These are phyloP conservation scores for Cygnus buccinator DNA, from an alignment of 2,113 vertebrate species.

Conservation along the genomic window DNA sequence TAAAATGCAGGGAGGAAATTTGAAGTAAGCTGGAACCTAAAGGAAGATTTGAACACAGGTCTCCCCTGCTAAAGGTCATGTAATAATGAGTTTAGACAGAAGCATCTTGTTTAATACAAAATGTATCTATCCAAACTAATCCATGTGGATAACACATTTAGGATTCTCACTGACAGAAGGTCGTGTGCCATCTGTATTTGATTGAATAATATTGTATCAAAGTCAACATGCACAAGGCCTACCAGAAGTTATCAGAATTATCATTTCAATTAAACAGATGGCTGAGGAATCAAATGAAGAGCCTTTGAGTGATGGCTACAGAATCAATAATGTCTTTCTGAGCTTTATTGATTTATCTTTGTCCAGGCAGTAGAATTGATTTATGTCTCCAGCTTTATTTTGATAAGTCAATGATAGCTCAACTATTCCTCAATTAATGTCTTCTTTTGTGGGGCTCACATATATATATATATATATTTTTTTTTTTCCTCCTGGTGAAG, in stretches of 20 bases:
- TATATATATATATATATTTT: neutral
- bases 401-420: constrained; percentile 85
- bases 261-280: constrained; percentile 88
- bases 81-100: constrained; percentile 30
- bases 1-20: neutral
- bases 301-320: constrained; percentile 77
- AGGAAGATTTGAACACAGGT: constrained; percentile 15
- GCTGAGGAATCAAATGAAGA: constrained; percentile 84
- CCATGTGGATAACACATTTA: constrained; percentile 47
- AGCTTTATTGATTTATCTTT: constrained; percentile 84
- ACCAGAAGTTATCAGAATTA: constrained; percentile 77
- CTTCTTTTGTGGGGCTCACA: constrained; percentile 63
- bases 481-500: neutral
- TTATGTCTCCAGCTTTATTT: constrained; percentile 80
- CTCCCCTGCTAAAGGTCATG: constrained; percentile 30
- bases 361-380: constrained; percentile 74
- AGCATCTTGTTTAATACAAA: constrained; percentile 52
- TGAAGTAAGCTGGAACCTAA: constrained; percentile 1
- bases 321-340: constrained; percentile 87
- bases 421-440: constrained; percentile 83
- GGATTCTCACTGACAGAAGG: constrained; percentile 49
- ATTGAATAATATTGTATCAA: constrained; percentile 71
- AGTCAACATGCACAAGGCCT: constrained; percentile 65
- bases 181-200: constrained; percentile 50
- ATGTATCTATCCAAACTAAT: constrained; percentile 33